phyloP scores from a whole-genome alignment of 2,113 vertebrate species.

The Onychostoma macrolepis region DNA sequence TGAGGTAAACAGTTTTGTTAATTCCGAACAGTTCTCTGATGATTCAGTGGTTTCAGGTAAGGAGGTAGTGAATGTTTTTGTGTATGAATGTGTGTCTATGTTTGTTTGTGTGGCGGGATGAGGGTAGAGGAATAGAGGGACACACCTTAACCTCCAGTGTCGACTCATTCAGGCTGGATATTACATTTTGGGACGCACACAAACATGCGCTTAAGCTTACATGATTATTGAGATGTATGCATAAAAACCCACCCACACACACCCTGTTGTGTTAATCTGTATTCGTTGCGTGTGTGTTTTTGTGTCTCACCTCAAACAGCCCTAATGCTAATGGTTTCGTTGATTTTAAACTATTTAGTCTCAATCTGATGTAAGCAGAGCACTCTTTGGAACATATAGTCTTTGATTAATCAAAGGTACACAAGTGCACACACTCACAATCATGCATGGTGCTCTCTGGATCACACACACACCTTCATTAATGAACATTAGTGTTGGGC shows the following conservation, averaged over 20 bases:
- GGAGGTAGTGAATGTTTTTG: constrained; percentile 7
- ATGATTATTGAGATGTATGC: not conserved
- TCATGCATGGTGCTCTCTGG: constrained; percentile 2
- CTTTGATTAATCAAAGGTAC: constrained; percentile 46
- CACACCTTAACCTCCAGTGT: constrained; percentile 24
- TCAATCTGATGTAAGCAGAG: constrained; percentile 41
- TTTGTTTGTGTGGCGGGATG: constrained; percentile 19
- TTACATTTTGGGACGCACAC: not conserved
- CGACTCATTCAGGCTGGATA: not conserved
- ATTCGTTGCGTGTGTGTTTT: not conserved
- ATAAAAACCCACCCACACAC: not conserved
- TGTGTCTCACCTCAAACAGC: constrained; percentile 49
- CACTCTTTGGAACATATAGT: constrained; percentile 44
- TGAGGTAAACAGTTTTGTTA: not conserved
- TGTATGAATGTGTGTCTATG: constrained; percentile 33
- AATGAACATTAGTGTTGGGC: constrained; percentile 47
- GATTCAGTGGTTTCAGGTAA: not conserved
- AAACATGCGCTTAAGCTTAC: constrained; percentile 3
- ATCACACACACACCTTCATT: constrained; percentile 42
- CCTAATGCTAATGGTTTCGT: constrained; percentile 47
- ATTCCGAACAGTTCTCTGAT: too few species aligned
- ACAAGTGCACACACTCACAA: constrained; percentile 26
- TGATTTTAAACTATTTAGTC: constrained; percentile 51
- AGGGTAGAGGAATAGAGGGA: not conserved
- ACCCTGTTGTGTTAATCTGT: not conserved